Evolutionary conservation across 2,888 invertebrate genomes (phyloP).

Genomic region (Xestia c-nigrum): DNA sequence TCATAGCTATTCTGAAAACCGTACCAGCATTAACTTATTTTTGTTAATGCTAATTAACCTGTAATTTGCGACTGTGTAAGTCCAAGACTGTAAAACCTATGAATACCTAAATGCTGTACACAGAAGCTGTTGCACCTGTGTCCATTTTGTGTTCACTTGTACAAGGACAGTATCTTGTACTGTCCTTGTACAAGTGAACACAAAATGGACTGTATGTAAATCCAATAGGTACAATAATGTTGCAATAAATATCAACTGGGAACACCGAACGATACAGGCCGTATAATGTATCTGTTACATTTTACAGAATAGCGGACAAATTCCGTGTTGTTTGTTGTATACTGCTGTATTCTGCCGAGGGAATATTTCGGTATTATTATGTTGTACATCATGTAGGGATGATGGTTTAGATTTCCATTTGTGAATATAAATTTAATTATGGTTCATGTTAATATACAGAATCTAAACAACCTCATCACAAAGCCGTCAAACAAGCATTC

Average conservation of each 20-base stretch:
- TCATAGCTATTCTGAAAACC: too few species aligned
- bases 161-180: too few species aligned
- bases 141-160: too few species aligned
- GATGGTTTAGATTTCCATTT: neutral
- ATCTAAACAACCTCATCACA: too few species aligned
- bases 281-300: slow-evolving; percentile 10
- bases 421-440: neutral
- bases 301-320: slow-evolving; percentile 1
- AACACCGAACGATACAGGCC: neutral
- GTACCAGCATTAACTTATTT: too few species aligned
- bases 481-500: too few species aligned
- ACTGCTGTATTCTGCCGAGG: neutral
- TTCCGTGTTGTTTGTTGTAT: neutral
- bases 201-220: slow-evolving; percentile 31
- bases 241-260: slow-evolving; percentile 24
- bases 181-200: slow-evolving; percentile 3
- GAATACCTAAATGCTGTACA: too few species aligned
- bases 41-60: too few species aligned
- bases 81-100: too few species aligned
- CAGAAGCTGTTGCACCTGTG: too few species aligned
- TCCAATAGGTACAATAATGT: slow-evolving; percentile 16
- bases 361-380: neutral
- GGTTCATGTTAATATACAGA: neutral
- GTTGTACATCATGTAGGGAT: neutral
- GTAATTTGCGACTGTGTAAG: too few species aligned